A percentile compares a stretch with the other conserved stretches of the same genome.
Evolutionary conservation across 2,113 vertebrate species (phyloP).

Genomic region (Datnioides undecimradiatus): DNA sequence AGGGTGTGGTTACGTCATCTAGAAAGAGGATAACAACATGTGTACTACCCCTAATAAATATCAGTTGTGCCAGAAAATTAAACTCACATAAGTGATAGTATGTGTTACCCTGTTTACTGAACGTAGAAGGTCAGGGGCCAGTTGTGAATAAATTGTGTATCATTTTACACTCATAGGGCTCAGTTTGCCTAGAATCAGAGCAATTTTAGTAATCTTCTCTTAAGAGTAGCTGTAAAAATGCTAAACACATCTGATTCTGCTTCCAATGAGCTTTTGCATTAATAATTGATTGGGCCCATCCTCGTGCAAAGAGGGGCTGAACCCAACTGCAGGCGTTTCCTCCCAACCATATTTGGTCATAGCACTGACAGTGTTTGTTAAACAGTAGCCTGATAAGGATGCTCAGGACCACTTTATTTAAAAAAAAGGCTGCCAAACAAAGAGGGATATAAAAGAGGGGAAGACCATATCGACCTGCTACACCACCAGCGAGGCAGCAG

Average conservation of each 20-base stretch:
- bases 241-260: neutral
- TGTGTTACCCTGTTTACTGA: neutral
- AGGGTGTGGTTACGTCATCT: no score
- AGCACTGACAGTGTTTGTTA: conserved; percentile 20
- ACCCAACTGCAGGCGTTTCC: neutral
- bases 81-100: neutral
- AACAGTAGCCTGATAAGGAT: conserved; percentile 12
- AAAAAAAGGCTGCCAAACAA: neutral
- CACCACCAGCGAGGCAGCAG: neutral
- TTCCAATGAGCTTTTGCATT: neutral
- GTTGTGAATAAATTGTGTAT: neutral
- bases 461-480: neutral
- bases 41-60: neutral
- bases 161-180: neutral
- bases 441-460: neutral
- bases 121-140: neutral
- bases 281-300: conserved; percentile 10
- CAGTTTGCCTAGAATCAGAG: neutral
- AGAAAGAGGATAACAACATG: neutral
- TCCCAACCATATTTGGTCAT: neutral
- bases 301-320: neutral
- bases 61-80: neutral
- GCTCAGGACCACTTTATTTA: neutral
- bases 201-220: neutral
- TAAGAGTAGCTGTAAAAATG: neutral